These are phyloP conservation scores for Meda fulgida DNA, from an alignment of 2,797 vertebrate genomes.

Conservation along the genomic window DNA sequence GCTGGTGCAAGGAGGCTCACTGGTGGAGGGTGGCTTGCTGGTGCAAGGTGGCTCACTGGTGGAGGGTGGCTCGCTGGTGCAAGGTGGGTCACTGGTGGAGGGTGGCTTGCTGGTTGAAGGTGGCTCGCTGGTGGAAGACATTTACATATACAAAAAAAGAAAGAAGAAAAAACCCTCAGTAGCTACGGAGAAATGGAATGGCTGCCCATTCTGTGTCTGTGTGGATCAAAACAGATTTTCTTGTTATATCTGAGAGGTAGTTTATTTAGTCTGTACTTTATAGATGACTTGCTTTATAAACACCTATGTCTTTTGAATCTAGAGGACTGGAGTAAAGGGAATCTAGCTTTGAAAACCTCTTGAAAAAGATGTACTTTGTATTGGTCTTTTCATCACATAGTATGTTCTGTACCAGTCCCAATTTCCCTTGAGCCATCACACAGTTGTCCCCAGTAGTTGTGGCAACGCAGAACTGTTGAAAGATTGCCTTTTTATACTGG, in stretches of 20 bases:
- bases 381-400: neutral
- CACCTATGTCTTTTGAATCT: neutral
- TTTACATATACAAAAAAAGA: neutral
- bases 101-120: too few relatives aligned
- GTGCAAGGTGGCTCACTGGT: too few relatives aligned
- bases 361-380: neutral
- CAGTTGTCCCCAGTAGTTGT: constrained; percentile 35
- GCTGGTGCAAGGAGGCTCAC: too few relatives aligned
- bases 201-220: constrained; percentile 18
- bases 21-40: too few relatives aligned
- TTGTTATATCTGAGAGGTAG: too few relatives aligned
- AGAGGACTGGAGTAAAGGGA: constrained; percentile 28
- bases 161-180: neutral
- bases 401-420: constrained; percentile 33
- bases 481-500: constrained; percentile 27
- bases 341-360: constrained; percentile 25
- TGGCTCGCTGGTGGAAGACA: too few relatives aligned
- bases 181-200: neutral
- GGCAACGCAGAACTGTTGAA: neutral
- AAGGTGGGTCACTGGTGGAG: too few relatives aligned
- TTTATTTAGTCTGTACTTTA: constrained; percentile 11
- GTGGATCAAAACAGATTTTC: neutral
- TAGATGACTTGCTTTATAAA: constrained; percentile 26
- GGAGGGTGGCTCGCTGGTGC: too few relatives aligned
- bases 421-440: constrained; percentile 22